Conservation (phyloP, 64 coral and sea anemone species). For the Anthopleura sola region DNA sequence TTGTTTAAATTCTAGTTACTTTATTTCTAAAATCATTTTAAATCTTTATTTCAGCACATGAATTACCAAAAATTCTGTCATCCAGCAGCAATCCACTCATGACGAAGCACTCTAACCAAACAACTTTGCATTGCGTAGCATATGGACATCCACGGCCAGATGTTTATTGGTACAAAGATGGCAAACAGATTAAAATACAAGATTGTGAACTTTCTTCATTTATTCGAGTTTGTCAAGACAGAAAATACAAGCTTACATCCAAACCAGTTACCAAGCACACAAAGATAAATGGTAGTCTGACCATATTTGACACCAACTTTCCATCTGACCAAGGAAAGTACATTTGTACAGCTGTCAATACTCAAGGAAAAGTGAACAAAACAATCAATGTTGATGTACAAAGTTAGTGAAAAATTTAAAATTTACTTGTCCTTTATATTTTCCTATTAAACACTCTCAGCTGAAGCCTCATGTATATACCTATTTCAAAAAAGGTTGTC, state of each 20-base stretch:
- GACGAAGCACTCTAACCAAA: not conserved
- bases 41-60: not conserved
- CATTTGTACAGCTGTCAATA: slow-evolving; percentile 19
- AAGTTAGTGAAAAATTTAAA: slow-evolving; percentile 11
- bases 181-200: not conserved
- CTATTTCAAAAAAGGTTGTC: too few relatives aligned
- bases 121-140: not conserved
- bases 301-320: slow-evolving; percentile 14
- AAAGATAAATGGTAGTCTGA: not conserved
- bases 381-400: slow-evolving; percentile 19
- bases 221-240: not conserved
- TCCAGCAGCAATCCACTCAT: not conserved
- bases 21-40: not conserved
- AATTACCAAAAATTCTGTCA: not conserved
- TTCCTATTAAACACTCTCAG: too few relatives aligned
- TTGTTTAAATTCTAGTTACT: not conserved
- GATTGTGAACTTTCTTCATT: not conserved
- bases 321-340: slow-evolving; percentile 37
- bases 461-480: too few relatives aligned
- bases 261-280: not conserved
- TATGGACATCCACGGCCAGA: not conserved
- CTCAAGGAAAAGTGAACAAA: not conserved
- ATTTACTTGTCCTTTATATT: not conserved
- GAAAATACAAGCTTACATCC: slow-evolving; percentile 5
- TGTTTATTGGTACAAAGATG: slow-evolving; percentile 39